A percentile compares a stretch with the other conserved stretches of the same genome.
Conservation (phyloP, 1,140 invertebrate species). For the Drosophila pachea region DNA sequence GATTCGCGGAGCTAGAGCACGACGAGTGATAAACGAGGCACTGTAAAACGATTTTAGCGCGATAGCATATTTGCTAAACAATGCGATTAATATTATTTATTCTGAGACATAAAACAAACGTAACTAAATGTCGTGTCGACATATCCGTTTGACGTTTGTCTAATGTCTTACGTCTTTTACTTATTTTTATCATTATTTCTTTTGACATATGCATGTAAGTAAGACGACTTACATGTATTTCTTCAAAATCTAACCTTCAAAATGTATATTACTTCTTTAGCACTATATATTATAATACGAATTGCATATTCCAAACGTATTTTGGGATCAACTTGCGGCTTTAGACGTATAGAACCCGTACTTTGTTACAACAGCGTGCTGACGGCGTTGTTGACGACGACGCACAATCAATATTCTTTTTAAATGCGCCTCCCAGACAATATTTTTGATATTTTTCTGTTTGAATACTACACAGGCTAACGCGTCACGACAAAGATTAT, state of each 20-base stretch:
- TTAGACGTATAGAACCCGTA: conserved; percentile 11
- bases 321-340: conserved; percentile 23
- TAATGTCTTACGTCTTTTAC: conserved; percentile 21
- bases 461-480: conserved; percentile 31
- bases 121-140: conserved; percentile 6
- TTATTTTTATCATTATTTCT: conserved; percentile 45
- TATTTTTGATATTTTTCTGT: conserved; percentile 25
- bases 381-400: conserved; percentile 24
- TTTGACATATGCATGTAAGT: conserved; percentile 11
- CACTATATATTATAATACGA: conserved; percentile 37
- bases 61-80: conserved; percentile 51
- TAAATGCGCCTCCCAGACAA: conserved; percentile 32
- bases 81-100: conserved; percentile 52
- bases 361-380: conserved; percentile 29
- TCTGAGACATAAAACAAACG: conserved; percentile 41
- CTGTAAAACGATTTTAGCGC: conserved; percentile 42
- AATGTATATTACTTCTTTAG: conserved; percentile 38
- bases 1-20: conserved; percentile 16
- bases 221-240: conserved; percentile 13
- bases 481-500: conserved; percentile 35
- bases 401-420: conserved; percentile 56
- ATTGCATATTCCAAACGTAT: conserved; percentile 34
- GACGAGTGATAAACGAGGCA: conserved; percentile 29
- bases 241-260: conserved; percentile 49
- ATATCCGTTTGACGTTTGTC: conserved; percentile 11